Percentiles rank a stretch among this genome's conserved stretches.
Conservation (phyloP, 2,888 invertebrate genomes). For the Campaea margaritaria region DNA sequence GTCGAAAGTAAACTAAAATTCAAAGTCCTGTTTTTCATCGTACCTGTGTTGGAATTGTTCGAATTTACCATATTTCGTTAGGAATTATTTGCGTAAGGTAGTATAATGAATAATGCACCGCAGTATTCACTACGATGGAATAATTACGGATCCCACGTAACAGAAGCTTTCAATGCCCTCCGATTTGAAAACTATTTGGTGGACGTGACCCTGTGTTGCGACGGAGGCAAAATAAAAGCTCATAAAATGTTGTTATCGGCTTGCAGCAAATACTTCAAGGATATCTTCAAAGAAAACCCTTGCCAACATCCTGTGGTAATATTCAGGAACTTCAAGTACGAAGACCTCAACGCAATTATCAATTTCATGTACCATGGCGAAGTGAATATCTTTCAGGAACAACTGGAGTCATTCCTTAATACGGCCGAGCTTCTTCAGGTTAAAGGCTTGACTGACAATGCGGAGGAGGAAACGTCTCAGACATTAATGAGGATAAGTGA, state of each 20-base stretch:
- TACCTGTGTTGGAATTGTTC: not conserved
- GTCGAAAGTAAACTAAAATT: constrained; percentile 19
- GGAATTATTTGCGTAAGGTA: constrained; percentile 9
- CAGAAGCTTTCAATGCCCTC: constrained; percentile 91
- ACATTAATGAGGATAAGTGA: constrained; percentile 66
- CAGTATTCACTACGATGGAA: constrained; percentile 95
- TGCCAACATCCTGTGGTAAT: constrained; percentile 93
- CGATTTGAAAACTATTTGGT: constrained; percentile 89
- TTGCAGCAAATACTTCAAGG: constrained; percentile 92
- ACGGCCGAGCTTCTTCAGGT: constrained; percentile 91
- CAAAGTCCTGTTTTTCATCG: not conserved
- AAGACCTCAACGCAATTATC: constrained; percentile 91
- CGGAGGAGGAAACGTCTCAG: constrained; percentile 75
- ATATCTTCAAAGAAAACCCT: constrained; percentile 90
- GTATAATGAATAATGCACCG: constrained; percentile 86
- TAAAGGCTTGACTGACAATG: constrained; percentile 89
- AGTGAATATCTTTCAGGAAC: constrained; percentile 92
- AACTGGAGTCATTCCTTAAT: constrained; percentile 90
- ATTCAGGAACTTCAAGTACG: constrained; percentile 91
- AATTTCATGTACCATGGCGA: constrained; percentile 94
- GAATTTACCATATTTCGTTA: constrained; percentile 10
- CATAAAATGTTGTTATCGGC: constrained; percentile 94
- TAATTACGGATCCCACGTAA: constrained; percentile 92
- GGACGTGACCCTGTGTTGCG: constrained; percentile 94
- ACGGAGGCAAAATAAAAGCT: constrained; percentile 92